Conservation (phyloP, 2,797 vertebrate genomes). For the Molossus molossus region DNA sequence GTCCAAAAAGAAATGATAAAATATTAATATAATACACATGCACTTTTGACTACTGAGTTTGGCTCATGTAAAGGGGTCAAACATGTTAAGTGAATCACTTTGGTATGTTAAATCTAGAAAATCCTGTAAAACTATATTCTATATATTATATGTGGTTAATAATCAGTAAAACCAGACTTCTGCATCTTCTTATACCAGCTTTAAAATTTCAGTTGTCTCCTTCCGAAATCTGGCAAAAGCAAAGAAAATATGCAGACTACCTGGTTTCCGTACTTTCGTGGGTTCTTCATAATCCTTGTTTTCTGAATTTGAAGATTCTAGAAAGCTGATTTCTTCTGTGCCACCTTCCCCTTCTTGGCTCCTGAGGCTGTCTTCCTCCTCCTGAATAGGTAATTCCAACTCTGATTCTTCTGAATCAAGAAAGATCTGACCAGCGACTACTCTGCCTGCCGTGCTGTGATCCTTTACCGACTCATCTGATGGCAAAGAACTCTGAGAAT, state of each 20-base stretch:
- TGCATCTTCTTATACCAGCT: background rate
- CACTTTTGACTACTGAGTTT: constrained; percentile 20
- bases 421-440: constrained; percentile 91
- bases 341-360: constrained; percentile 84
- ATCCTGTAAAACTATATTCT: background rate
- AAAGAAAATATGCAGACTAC: constrained; percentile 80
- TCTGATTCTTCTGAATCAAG: constrained; percentile 89
- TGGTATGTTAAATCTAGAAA: constrained; percentile 55
- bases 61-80: background rate
- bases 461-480: constrained; percentile 93
- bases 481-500: constrained; percentile 86
- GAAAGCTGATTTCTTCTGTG: constrained; percentile 87
- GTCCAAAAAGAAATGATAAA: constrained; percentile 3
- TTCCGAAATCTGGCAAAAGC: constrained; percentile 39
- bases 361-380: constrained; percentile 86
- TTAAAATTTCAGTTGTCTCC: constrained; percentile 47
- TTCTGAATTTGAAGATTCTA: constrained; percentile 87
- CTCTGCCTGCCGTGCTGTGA: constrained; percentile 88
- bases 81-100: constrained; percentile 19
- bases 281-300: constrained; percentile 89
- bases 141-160: background rate
- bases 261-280: constrained; percentile 88
- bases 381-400: constrained; percentile 80
- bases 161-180: background rate
- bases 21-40: constrained; percentile 24